phyloP scores from a whole-genome alignment of 2,113 vertebrate genomes.

The Neotragus moschatus region DNA sequence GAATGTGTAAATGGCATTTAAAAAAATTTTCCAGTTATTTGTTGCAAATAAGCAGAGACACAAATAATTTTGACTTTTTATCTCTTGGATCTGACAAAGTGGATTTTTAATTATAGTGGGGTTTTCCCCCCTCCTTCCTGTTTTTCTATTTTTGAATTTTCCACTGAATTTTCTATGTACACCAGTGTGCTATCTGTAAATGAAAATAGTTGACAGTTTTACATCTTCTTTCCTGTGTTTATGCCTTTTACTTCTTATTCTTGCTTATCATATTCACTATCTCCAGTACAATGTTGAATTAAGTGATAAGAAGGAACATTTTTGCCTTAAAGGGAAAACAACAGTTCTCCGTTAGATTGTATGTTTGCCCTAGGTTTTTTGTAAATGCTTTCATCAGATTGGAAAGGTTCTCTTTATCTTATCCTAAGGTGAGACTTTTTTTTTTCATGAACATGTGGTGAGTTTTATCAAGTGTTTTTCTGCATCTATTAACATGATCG shows the following conservation, averaged over 20 bases:
- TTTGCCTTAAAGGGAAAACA: background rate
- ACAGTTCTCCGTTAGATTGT: background rate
- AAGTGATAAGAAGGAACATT: background rate
- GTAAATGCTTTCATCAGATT: background rate
- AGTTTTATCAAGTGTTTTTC: background rate
- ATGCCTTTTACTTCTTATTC: background rate
- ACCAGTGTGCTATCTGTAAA: background rate
- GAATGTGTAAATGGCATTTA: background rate
- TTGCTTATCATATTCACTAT: background rate
- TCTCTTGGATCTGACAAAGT: background rate
- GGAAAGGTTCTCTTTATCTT: background rate
- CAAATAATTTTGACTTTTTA: background rate
- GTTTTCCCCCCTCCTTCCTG: background rate
- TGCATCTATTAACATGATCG: background rate
- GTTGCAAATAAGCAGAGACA: background rate
- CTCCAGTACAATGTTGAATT: background rate
- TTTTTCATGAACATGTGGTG: background rate
- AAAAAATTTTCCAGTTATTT: background rate
- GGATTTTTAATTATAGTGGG: background rate
- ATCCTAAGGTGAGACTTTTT: background rate
- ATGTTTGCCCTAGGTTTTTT: background rate
- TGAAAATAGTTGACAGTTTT: background rate
- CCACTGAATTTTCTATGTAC: background rate
- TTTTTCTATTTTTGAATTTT: background rate
- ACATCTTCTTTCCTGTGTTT: background rate